phyloP scores from a whole-genome alignment of 2,888 invertebrate genomes.

The Aquatica leii region DNA sequence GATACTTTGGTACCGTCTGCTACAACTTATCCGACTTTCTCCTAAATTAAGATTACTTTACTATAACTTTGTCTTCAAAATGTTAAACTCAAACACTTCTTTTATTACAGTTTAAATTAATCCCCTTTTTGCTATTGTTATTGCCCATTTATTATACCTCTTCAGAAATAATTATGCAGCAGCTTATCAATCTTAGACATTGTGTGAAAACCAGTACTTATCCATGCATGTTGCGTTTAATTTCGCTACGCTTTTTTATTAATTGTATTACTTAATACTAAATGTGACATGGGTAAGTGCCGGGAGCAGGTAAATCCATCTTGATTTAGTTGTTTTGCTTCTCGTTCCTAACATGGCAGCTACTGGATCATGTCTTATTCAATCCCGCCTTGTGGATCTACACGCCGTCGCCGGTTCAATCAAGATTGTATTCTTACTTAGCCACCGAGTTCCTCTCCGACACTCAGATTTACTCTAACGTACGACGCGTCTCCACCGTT shows the following conservation, averaged over 20 bases:
- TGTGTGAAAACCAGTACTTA: constrained; percentile 55
- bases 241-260: constrained; percentile 41
- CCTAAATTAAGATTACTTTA: too few relatives aligned
- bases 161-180: constrained; percentile 23
- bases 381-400: constrained; percentile 99
- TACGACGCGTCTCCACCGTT: constrained; percentile 94
- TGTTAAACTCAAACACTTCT: too few relatives aligned
- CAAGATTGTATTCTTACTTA: constrained; percentile 94
- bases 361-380: constrained; percentile 98
- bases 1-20: too few relatives aligned
- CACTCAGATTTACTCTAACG: constrained; percentile 96
- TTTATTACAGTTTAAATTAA: background rate
- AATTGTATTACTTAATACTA: constrained; percentile 19
- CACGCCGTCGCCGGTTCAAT: constrained; percentile 95
- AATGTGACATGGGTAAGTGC: constrained; percentile 60
- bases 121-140: background rate
- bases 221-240: constrained; percentile 56
- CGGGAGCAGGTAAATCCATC: constrained; percentile 67
- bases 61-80: too few relatives aligned
- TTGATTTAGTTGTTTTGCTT: constrained; percentile 88
- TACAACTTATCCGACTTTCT: too few relatives aligned
- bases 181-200: constrained; percentile 30
- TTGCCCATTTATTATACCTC: constrained; percentile 10
- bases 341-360: constrained; percentile 92
- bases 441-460: constrained; percentile 99